Base-by-base conservation (phyloP, 2,113 vertebrate species). In the Poeciliopsis occidentalis region DNA sequence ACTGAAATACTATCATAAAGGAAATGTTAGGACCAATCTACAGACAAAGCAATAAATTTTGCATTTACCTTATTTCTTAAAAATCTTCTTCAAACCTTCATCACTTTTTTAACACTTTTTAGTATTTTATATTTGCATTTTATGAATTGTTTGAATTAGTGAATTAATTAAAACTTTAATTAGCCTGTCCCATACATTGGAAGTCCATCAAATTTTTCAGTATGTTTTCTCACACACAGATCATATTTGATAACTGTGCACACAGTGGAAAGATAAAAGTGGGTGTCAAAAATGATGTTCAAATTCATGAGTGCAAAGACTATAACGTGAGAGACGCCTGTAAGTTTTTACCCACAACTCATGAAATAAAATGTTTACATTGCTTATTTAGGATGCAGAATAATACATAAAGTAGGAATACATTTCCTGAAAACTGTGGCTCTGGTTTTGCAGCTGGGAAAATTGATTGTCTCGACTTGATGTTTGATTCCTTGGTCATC, bases 221-320 rank as follows among this genome's bases (percentile, higher is more conserved):
- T 17, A 60, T 8, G 3, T 30, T 69, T 82, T 17, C 82, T 83
- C 80, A 80, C 75, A 12, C 47, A 69, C 91, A 99, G 98, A 96
- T 99, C 68, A 74, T 87, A 26, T 98, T 99, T 86, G 95, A 98
- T 89, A 99, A 99, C 80, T 95, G 88, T 81, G 97, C 96, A 44
- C 96, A 97, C 69, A 99, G 97, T 74, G 98, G 98, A 83, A 94
- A 92, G 91, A 96, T 99, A 76, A 96, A 95, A 87, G 95, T 98
- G 74, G 91, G 91, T 26, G 90, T 99, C 60, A 91, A 95, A 75
- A 96, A 96, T 12, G 92, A 97, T 66, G 95, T 96, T 78, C 92
- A 87, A 0, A 96, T 98, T 76, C 94, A 91, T 71, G 96, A 97
- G 82, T 99, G 97, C 91, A 97, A 94, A 92, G 96, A 97, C 81